A percentile compares a stretch with the other conserved stretches of the same genome.
Evolutionary conservation across 2,113 vertebrate species (phyloP).

Genomic region (Bos taurus): DNA sequence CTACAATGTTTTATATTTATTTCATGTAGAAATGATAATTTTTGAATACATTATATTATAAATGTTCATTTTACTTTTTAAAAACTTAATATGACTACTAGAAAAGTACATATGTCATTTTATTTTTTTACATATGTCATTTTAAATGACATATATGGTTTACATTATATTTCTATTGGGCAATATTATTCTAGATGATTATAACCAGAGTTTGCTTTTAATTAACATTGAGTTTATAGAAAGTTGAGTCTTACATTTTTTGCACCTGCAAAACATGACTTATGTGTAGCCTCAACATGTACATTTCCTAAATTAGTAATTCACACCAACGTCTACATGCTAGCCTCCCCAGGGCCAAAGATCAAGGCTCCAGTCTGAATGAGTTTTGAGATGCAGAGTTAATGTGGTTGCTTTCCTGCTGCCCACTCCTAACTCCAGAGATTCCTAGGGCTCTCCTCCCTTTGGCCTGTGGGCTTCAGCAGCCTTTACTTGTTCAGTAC

Average conservation of each 20-base stretch:
- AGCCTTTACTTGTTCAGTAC: background rate
- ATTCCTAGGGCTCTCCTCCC: no score
- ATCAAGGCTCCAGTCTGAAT: background rate
- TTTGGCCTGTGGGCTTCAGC: no score
- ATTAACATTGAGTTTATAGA: background rate
- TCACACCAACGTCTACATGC: background rate
- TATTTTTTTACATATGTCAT: background rate
- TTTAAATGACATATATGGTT: background rate
- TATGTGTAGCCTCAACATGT: background rate
- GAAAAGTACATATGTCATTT: background rate
- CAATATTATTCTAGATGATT: background rate
- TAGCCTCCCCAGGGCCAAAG: no score
- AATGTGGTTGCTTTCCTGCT: rapidly evolving
- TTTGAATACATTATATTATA: background rate
- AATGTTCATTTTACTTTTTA: background rate
- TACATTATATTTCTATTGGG: background rate
- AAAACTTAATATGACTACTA: background rate
- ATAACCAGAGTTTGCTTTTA: background rate
- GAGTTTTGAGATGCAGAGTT: background rate
- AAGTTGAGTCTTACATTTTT: background rate
- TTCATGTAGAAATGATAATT: background rate
- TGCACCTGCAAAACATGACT: background rate
- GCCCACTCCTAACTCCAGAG: rapidly evolving
- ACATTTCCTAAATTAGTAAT: background rate
- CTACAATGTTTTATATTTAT: background rate